phyloP scores from a whole-genome alignment of 2,888 invertebrate species.

The Andrena flavipes region DNA sequence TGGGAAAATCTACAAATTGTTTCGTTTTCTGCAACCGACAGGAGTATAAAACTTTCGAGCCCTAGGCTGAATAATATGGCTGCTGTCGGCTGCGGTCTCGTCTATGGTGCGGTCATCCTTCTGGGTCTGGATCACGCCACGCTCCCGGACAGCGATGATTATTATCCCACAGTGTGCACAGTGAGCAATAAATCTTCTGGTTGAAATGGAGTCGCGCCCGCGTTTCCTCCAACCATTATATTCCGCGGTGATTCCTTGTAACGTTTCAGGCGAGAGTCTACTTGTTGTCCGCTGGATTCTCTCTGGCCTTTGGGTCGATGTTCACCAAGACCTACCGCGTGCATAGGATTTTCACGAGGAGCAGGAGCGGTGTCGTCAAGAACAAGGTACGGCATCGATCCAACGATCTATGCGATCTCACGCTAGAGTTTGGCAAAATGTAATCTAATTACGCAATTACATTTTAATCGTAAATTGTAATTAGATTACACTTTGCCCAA shows the following conservation, averaged over 20 bases:
- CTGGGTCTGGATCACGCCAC: constrained; percentile 94
- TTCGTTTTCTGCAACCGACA: constrained; percentile 80
- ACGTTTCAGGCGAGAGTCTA: constrained; percentile 92
- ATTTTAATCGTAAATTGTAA: no score
- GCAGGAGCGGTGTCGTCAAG: constrained; percentile 93
- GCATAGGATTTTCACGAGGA: constrained; percentile 95
- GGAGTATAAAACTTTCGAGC: constrained; percentile 96
- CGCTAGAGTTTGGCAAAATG: background rate
- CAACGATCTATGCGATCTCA: background rate
- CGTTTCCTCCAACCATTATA: background rate
- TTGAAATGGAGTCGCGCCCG: background rate
- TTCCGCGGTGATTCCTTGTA: background rate
- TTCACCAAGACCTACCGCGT: constrained; percentile 97
- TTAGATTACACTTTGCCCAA: no score
- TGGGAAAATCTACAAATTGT: background rate
- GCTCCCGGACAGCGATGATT: constrained; percentile 88
- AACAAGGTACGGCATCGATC: constrained; percentile 88
- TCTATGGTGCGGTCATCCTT: constrained; percentile 95
- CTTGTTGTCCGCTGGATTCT: constrained; percentile 95
- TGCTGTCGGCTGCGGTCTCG: constrained; percentile 94
- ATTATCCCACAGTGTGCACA: constrained; percentile 93
- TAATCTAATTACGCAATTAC: no score
- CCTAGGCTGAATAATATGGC: constrained; percentile 97
- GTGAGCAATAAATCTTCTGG: constrained; percentile 87
- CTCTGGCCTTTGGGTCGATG: constrained; percentile 97